Evolutionary conservation across 2,888 invertebrate genomes (phyloP).

Genomic region (Mythimna loreyi): DNA sequence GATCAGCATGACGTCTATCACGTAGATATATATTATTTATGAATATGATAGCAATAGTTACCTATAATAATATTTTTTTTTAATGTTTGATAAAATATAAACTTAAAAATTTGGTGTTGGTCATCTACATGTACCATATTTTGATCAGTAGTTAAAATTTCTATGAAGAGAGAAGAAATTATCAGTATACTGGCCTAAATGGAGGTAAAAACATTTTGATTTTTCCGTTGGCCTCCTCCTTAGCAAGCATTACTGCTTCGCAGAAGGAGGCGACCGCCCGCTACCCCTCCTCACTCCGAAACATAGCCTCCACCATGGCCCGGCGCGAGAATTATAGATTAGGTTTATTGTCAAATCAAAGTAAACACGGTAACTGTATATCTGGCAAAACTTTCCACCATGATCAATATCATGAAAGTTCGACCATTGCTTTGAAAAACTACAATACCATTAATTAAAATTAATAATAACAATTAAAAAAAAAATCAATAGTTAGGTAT

Average conservation of each 20-base stretch:
- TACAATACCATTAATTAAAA: too few species aligned
- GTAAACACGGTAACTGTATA: neutral
- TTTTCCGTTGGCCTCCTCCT: too few species aligned
- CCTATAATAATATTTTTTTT: too few species aligned
- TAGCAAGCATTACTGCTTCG: too few species aligned
- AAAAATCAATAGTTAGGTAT: neutral
- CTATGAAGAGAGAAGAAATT: neutral
- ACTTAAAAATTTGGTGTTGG: neutral
- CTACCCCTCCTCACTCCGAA: too few species aligned
- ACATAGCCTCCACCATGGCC: too few species aligned
- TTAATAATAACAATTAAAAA: too few species aligned
- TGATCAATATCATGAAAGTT: neutral
- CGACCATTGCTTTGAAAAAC: neutral
- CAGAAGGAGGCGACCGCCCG: too few species aligned
- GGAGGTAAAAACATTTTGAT: too few species aligned
- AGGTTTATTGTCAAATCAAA: neutral
- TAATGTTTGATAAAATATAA: neutral
- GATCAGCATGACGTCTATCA: conserved; percentile 10
- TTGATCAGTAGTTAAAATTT: neutral
- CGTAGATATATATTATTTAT: conserved; percentile 6
- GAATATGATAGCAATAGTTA: neutral
- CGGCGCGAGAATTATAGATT: too few species aligned
- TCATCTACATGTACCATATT: neutral
- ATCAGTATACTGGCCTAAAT: too few species aligned
- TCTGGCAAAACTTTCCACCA: neutral